phyloP scores from a whole-genome alignment of 2,888 invertebrate species.

The Allolobophora icterica region DNA sequence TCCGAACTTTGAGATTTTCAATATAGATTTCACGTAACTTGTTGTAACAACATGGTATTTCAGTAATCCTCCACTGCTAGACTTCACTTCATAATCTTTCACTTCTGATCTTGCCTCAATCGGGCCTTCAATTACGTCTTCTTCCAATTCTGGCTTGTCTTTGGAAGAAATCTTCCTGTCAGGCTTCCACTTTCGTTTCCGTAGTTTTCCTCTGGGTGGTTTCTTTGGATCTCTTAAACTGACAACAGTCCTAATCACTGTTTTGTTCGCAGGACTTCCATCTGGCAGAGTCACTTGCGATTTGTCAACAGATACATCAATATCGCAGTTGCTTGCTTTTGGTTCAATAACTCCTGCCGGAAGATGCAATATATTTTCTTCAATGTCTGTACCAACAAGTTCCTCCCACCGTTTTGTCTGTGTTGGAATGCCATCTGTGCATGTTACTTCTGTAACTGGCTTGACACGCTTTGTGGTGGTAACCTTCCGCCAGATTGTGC shows the following conservation, averaged over 20 bases:
- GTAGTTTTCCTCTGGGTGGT: background rate
- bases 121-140: conserved; percentile 31
- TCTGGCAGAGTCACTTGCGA: conserved; percentile 28
- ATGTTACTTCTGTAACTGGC: conserved; percentile 28
- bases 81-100: conserved; percentile 24
- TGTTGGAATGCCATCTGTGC: conserved; percentile 23
- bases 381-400: conserved; percentile 33
- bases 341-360: conserved; percentile 35
- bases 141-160: conserved; percentile 30
- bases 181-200: background rate
- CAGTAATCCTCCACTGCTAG: conserved; percentile 15
- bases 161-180: background rate
- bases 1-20: background rate
- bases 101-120: conserved; percentile 26
- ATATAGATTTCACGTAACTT: conserved; percentile 21
- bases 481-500: conserved; percentile 18
- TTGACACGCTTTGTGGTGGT: conserved; percentile 30
- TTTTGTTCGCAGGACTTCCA: conserved; percentile 33
- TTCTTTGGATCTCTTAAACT: conserved; percentile 28
- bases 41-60: conserved; percentile 13
- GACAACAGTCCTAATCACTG: conserved; percentile 25
- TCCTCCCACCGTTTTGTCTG: conserved; percentile 26
- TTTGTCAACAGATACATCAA: conserved; percentile 34
- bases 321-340: conserved; percentile 31
- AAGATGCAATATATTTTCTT: conserved; percentile 30